Conservation (phyloP, 2,113 vertebrate genomes). For the Andinoacara biseriatus region DNA sequence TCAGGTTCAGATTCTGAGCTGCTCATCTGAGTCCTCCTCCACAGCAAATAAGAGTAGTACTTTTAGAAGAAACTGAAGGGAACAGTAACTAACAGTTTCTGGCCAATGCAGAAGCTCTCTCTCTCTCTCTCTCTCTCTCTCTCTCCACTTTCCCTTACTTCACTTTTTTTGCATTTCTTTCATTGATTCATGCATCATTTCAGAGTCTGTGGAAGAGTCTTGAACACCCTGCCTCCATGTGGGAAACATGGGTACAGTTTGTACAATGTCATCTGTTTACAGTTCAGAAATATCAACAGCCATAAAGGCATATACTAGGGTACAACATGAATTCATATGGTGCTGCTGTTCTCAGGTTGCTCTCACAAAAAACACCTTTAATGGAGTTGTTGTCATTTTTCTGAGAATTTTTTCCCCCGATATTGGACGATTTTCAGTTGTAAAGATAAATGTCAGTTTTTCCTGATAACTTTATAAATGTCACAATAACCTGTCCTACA, state of each 20-base stretch:
- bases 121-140: background rate
- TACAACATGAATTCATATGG: background rate
- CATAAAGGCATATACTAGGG: background rate
- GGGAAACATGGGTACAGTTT: background rate
- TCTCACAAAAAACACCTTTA: background rate
- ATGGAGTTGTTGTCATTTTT: background rate
- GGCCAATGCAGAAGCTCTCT: background rate
- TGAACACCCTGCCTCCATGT: background rate
- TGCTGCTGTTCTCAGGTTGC: background rate
- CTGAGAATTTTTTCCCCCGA: background rate
- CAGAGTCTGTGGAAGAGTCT: background rate
- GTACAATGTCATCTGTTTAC: background rate
- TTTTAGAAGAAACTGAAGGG: slow-evolving; percentile 22
- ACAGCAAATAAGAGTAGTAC: slow-evolving; percentile 21
- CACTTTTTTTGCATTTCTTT: background rate
- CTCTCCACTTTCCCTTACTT: background rate
- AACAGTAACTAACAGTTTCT: slow-evolving; percentile 10
- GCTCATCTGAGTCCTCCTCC: slow-evolving; percentile 46
- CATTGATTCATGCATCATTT: background rate
- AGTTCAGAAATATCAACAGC: background rate
- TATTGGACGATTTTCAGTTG: background rate
- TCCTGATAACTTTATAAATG: slow-evolving; percentile 45
- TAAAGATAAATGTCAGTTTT: slow-evolving; percentile 57
- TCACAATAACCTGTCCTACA: background rate
- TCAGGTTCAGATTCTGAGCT: slow-evolving; percentile 49